Base-by-base conservation (phyloP, 2,888 invertebrate genomes). In the Hetaerina titia region DNA sequence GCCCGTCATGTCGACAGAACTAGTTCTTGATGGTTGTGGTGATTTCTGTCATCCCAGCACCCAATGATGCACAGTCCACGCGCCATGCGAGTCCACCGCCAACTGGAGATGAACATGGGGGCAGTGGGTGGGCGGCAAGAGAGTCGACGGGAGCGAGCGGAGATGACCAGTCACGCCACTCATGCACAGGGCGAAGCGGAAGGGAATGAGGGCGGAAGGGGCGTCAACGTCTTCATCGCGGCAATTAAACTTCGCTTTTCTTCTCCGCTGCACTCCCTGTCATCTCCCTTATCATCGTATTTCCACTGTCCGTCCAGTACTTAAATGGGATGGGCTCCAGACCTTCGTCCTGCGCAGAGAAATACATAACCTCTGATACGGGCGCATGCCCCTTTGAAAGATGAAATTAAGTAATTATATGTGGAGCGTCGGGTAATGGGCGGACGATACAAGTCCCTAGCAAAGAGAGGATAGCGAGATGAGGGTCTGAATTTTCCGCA, bases 141-240 rank as follows among this genome's bases (percentile, higher is more conserved):
- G 25, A 15, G 63, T 69, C 11, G 89, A 17, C 7, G n/a, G 89
- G 22, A 17, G 13, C 45, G n/a, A 57, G 15, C 56, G 56, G 56
- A n/a, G 92, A 69, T 25, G 69, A 69, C 64, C 69, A 90, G 60
- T 63, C 19, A 74, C 69, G 63, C n/a, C 92, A 56, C 92, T 89
- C 89, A 57, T 22, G 0, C 17, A 15, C 17, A 13, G 22, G 15
- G 88, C n/a, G 31, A 25, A 25, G 45, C 31, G 4, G 45, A 7
- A 19, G n/a, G 89, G 22, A 56, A 64, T 15, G 64, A 64, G 64
- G 22, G 89, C 22, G 57, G 89, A 19, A 58, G 58, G 89, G 56
- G 89, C 89, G 89, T 89, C 57, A 92, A 92, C 69, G 31, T 92
- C 92, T 92, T 92, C 69, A 74, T 92, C 74, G 74, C 22, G 22